Evolutionary conservation across 2,113 vertebrate genomes (phyloP), one percentile per base, ranked within the genome.

Genomic region (Ginglymostoma cirratum): DNA sequence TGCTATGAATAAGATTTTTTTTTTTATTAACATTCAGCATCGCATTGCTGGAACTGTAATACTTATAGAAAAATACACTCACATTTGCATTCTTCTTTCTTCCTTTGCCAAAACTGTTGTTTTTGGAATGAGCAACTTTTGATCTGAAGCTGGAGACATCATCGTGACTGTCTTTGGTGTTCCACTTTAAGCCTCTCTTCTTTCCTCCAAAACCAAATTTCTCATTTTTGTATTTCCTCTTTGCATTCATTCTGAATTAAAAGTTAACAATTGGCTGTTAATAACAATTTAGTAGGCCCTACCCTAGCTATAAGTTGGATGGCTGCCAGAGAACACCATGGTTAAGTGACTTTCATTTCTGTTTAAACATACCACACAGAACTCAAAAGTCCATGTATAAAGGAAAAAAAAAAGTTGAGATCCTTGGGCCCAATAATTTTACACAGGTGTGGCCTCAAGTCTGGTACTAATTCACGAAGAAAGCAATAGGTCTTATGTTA

Each of bases 121-220:
- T 98, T 96, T 98, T 99, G 61, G 97, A 98, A 52, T 99, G 98
- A 70, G 98, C 99, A 30, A 97, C 97, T 96, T 97, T 98, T 96
- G 98, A 97, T 0, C 97, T 97, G 97, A 99, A 99, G 95, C 98
- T 96, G 2, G 99, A 99, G 0, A 99, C 97, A 0, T 99, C 99
- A 24, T 99, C 98, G 94, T 97, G 96, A 97, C 99, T 99, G 66
- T 99, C 99, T 93, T 98, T 98, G 27, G 98, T 99, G 97, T 99
- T 99, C 99, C 98, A 98, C 96, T 99, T 99, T 55, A 97, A 98
- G 8, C 99, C 98, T 48, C 98, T 99, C 97, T 99, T 99, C 97
- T 98, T 99, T 10, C 99, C 99, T 21, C 99, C 99, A 96, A 99
- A 99, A 95, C 99, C 99, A 97, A 99, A 99, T 96, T 97, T 99